These are phyloP conservation scores for Pissodes strobi DNA, from an alignment of 1,140 invertebrate genomes.

Conservation along the genomic window DNA sequence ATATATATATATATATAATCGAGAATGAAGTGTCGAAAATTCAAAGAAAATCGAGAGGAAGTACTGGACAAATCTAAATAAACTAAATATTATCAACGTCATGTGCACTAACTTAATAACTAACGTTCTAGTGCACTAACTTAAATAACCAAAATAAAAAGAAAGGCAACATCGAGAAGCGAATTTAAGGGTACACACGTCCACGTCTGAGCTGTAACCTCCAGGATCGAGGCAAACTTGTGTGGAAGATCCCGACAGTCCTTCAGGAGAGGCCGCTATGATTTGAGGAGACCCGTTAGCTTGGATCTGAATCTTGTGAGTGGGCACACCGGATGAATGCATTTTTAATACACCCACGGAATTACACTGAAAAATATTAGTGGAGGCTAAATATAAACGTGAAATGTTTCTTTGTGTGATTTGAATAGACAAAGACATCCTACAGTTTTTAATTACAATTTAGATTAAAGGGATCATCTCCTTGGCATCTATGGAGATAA, in stretches of 20 bases:
- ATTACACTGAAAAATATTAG: slow-evolving; percentile 38
- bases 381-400: background rate
- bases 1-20: too few species aligned
- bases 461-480: too few species aligned
- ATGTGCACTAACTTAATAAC: too few species aligned
- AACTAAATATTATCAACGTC: too few species aligned
- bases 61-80: too few species aligned
- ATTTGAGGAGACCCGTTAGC: slow-evolving; percentile 59
- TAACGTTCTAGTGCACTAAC: too few species aligned
- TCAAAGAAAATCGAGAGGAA: too few species aligned
- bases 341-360: slow-evolving; percentile 70
- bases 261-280: slow-evolving; percentile 63
- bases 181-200: slow-evolving; percentile 61
- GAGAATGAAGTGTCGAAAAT: too few species aligned
- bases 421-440: too few species aligned
- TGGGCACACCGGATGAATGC: slow-evolving; percentile 60
- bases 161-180: slow-evolving; percentile 28
- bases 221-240: slow-evolving; percentile 75
- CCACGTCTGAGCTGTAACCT: slow-evolving; percentile 64
- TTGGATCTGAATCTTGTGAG: slow-evolving; percentile 60
- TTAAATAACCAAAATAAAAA: too few species aligned
- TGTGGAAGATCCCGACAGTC: slow-evolving; percentile 65
- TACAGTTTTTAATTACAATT: too few species aligned
- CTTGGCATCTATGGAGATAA: too few species aligned
- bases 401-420: background rate